Evolutionary conservation across 2,888 invertebrate species (phyloP).

Genomic region (Idaea biselata): DNA sequence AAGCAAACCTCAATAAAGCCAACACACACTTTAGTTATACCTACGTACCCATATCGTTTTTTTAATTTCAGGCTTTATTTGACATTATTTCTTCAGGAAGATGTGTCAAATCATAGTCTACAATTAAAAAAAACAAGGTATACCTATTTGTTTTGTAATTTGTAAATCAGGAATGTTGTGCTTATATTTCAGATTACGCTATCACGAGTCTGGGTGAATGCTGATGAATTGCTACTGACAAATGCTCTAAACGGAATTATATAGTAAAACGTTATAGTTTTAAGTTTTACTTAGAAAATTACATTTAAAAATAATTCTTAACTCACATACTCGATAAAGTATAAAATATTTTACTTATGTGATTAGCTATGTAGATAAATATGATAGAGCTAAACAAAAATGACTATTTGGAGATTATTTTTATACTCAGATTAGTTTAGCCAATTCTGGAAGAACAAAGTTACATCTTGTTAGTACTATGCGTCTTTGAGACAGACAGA

Average conservation of each 20-base stretch:
- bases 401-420: neutral
- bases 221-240: conserved; percentile 43
- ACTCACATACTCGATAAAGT: conserved; percentile 1
- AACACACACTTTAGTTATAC: no score
- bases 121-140: no score
- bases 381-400: no score
- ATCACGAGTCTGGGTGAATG: conserved; percentile 80
- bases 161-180: neutral
- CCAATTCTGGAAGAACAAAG: neutral
- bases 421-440: neutral
- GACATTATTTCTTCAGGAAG: no score
- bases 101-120: no score
- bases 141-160: neutral
- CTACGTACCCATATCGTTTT: no score
- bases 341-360: neutral
- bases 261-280: conserved; percentile 17
- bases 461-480: no score
- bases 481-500: no score
- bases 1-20: no score
- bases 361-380: neutral
- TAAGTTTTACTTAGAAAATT: conserved; percentile 8
- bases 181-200: conserved; percentile 71
- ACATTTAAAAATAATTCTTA: no score
- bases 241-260: conserved; percentile 13
- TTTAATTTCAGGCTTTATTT: no score